phyloP scores from a whole-genome alignment of 2,113 vertebrate genomes.

The Arvicanthis niloticus region DNA sequence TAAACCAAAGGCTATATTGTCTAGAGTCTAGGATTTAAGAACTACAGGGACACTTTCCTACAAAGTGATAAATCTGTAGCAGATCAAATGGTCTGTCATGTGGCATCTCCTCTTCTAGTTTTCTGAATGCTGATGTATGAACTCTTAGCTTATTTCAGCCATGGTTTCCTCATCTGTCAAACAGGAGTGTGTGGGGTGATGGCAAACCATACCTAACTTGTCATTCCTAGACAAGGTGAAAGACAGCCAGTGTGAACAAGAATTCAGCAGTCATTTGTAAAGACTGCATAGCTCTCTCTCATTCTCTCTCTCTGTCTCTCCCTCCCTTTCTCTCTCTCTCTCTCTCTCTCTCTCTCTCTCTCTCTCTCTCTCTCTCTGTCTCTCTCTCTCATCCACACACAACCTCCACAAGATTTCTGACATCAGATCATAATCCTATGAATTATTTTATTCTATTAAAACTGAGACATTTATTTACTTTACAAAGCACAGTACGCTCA shows the following conservation, averaged over 20 bases:
- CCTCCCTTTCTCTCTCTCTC: no score
- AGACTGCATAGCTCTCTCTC: neutral
- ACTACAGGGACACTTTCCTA: neutral
- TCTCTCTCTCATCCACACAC: neutral
- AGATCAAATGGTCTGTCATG: neutral
- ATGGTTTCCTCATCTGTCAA: neutral
- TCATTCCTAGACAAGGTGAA: neutral
- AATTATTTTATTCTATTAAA: constrained; percentile 63
- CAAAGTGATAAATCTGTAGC: neutral
- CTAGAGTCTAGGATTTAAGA: constrained; percentile 1
- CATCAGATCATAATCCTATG: constrained; percentile 29
- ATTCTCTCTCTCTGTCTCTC: no score
- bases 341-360: no score
- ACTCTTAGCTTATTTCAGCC: neutral
- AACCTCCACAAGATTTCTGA: neutral
- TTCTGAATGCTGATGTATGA: neutral
- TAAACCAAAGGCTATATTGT: neutral
- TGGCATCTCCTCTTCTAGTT: neutral
- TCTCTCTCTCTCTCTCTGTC: no score
- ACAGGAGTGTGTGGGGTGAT: neutral
- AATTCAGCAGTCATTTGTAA: constrained; percentile 5
- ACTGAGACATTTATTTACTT: constrained; percentile 55
- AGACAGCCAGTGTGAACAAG: neutral
- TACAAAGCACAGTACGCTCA: constrained; percentile 70
- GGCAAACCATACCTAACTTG: neutral